Evolutionary conservation across 1,140 invertebrate species (phyloP).

Genomic region (Colletes latitarsis): DNA sequence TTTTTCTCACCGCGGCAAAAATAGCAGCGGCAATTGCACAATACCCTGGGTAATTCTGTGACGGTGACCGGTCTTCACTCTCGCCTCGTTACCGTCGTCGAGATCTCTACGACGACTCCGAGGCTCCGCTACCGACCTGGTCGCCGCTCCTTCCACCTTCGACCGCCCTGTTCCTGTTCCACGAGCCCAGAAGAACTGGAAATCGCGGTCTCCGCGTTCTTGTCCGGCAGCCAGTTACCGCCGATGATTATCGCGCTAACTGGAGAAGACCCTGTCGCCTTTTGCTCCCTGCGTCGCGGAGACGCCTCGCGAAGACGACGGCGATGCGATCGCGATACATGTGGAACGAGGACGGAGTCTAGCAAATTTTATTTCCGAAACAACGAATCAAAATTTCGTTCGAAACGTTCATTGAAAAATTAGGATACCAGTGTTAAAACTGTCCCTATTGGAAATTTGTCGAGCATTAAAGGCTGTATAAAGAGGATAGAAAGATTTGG

Average conservation of each 20-base stretch:
- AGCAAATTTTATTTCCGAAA: too few species aligned
- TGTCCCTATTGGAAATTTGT: too few species aligned
- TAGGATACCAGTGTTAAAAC: too few species aligned
- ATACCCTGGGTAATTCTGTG: slow-evolving; percentile 46
- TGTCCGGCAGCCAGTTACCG: slow-evolving; percentile 16
- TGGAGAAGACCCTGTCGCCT: slow-evolving; percentile 18
- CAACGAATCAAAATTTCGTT: too few species aligned
- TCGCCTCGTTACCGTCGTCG: slow-evolving; percentile 36
- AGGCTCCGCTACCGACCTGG: neutral
- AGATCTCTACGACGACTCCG: neutral
- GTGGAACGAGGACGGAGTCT: too few species aligned
- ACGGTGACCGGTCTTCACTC: slow-evolving; percentile 48
- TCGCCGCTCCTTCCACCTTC: slow-evolving; percentile 7
- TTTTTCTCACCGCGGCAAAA: slow-evolving; percentile 31
- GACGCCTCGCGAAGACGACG: neutral
- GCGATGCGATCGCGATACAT: neutral
- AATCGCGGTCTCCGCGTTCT: slow-evolving; percentile 48
- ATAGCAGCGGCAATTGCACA: slow-evolving; percentile 47
- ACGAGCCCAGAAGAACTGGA: slow-evolving; percentile 51
- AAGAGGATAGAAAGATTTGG: too few species aligned
- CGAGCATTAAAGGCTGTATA: too few species aligned
- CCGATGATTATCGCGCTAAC: slow-evolving; percentile 52
- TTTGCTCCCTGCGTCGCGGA: neutral
- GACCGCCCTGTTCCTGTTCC: neutral
- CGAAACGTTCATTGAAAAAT: too few species aligned